phyloP scores from a whole-genome alignment of 2,113 vertebrate species.

The Malurus cyaneus region DNA sequence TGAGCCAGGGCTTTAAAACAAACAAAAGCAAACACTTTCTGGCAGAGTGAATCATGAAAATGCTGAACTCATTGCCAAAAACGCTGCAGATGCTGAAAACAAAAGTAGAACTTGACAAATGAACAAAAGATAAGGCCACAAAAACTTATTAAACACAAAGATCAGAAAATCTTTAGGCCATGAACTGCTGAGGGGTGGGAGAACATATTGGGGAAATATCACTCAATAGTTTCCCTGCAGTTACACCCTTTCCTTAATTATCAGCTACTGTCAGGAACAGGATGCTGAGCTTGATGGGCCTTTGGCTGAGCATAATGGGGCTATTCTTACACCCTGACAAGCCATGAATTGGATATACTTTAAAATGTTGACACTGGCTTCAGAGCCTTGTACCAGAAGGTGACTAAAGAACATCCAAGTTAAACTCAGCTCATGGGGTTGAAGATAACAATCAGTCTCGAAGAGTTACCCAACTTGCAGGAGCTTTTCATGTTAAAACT shows the following conservation, averaged over 20 bases:
- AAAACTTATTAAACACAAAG: background rate
- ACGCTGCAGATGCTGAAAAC: background rate
- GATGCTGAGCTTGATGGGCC: constrained; percentile 1
- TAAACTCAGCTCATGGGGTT: background rate
- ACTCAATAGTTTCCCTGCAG: background rate
- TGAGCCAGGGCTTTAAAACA: background rate
- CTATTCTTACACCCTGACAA: constrained; percentile 10
- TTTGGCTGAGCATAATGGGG: constrained; percentile 8
- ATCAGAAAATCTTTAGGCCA: background rate
- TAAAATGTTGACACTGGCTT: constrained; percentile 53
- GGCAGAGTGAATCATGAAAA: background rate
- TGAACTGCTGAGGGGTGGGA: background rate
- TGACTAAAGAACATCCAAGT: constrained; percentile 33
- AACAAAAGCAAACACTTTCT: background rate
- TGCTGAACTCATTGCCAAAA: background rate
- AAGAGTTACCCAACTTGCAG: background rate
- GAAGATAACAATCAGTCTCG: background rate
- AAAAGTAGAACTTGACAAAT: background rate
- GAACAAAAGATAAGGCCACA: background rate
- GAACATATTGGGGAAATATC: constrained; percentile 14
- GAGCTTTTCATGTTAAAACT: background rate
- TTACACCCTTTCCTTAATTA: constrained; percentile 56
- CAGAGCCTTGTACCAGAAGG: background rate
- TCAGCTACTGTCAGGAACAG: constrained; percentile 39
- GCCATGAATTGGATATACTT: background rate